Base-by-base conservation (phyloP, 2,888 invertebrate species). In the Monoplex corrugatus region DNA sequence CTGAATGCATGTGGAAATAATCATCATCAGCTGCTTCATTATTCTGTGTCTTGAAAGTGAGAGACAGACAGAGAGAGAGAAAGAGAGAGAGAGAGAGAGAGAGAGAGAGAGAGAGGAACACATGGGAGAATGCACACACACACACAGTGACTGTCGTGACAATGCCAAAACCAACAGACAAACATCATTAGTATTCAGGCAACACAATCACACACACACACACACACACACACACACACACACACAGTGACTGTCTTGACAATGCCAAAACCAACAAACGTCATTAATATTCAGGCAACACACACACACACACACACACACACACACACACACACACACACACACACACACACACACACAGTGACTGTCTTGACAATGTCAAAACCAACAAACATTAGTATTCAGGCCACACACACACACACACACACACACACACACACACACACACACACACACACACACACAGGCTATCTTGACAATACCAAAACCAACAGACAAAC, bases 61-160 rank as follows among this genome's bases (percentile, higher is more conserved):
- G 45, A 72, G 43, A 84, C 6, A 75, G 75, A 75, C 35, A 75
- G 75, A 75, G 28, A 75, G 35, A 75, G 35, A 75, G 35, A 75
- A 8, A 35, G 35, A 75, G 5, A 43, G 43, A 80, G 16, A 80
- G 16, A 16, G 28, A 13, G 38, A 28, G 38, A 44, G 35, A 43
- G 8, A 80, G 0, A n/a, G 8, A 44, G 28, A 80, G 23, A 44
- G 1, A 43, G 5, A 2, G 32, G 28, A 32, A 32, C 2, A 75
- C 35, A 75, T 23, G n/a, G n/a, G 57, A 57, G 19, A 57, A 57
- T 57, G 28, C 10, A 23, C 28, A 16, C 28, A 16, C 16, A 57
- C 57, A 57, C n/a, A n/a, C n/a, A n/a, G n/a, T n/a, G n/a, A n/a
- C n/a, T n/a, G n/a, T n/a, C n/a, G n/a, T n/a, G n/a, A n/a, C n/a